Evolutionary conservation across 2,113 vertebrate genomes (phyloP).

Genomic region (Chionodraco myersi): DNA sequence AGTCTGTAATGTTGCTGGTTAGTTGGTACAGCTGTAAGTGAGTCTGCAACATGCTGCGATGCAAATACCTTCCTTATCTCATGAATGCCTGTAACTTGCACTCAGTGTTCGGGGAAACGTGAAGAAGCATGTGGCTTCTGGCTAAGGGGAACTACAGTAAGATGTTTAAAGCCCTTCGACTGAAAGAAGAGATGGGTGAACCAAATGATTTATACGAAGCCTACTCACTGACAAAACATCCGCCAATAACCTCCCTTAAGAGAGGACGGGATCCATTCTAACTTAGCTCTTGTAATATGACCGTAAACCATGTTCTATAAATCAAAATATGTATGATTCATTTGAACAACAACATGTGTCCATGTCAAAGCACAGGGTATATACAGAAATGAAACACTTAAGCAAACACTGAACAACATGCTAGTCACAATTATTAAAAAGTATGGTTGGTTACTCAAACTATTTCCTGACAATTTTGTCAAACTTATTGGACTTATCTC

Average conservation of each 20-base stretch:
- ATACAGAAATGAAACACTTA: conserved; percentile 3
- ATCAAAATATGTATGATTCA: conserved; percentile 47
- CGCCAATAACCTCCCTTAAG: conserved; percentile 48
- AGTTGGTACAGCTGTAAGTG: conserved; percentile 10
- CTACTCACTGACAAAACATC: conserved; percentile 63
- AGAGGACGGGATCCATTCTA: conserved; percentile 70
- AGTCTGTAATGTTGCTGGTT: conserved; percentile 6
- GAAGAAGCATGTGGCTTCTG: conserved; percentile 32
- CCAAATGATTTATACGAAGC: conserved; percentile 63
- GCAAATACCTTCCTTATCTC: conserved; percentile 29
- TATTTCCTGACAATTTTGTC: not conserved
- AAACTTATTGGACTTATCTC: conserved; percentile 23
- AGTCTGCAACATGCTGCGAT: conserved; percentile 11
- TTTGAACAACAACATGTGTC: conserved; percentile 23
- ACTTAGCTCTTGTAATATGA: conserved; percentile 74
- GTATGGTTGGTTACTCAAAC: not conserved
- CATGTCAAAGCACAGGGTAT: conserved; percentile 9
- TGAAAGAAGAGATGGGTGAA: conserved; percentile 75
- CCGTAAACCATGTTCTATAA: conserved; percentile 33
- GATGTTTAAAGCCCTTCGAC: conserved; percentile 39
- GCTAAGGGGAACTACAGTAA: conserved; percentile 35
- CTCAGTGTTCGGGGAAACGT: conserved; percentile 32
- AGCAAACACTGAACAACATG: not conserved
- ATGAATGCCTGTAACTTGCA: conserved; percentile 32
- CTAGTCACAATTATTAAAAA: not conserved